Conservation (phyloP, 1,140 invertebrate genomes). For the Drosophila aff. region DNA sequence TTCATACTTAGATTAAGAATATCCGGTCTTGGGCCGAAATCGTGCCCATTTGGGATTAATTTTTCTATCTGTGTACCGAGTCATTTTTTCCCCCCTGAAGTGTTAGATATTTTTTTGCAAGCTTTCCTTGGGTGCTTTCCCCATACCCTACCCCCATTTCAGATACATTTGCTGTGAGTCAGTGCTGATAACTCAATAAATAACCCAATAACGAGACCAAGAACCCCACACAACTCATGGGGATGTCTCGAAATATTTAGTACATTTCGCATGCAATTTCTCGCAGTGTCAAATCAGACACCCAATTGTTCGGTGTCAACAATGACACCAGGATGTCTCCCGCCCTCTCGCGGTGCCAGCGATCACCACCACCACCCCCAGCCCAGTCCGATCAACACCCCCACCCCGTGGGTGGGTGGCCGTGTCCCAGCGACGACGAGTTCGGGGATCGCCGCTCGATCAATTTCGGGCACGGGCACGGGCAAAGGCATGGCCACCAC, state of each 20-base stretch:
- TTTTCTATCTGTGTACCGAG: too few relatives aligned
- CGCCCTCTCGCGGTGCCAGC: background rate
- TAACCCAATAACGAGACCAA: background rate
- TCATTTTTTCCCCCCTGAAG: background rate
- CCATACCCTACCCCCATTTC: background rate
- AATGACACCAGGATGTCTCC: conserved; percentile 6
- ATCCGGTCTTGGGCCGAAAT: too few relatives aligned
- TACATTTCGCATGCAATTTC: background rate
- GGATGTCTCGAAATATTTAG: conserved; percentile 1
- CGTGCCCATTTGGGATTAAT: too few relatives aligned
- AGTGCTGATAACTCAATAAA: background rate
- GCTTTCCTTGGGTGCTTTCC: background rate
- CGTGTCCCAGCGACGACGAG: conserved; percentile 13
- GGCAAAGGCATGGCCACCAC: conserved; percentile 4
- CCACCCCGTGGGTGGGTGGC: conserved; percentile 1
- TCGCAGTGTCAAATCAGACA: conserved; percentile 4
- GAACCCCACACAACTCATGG: background rate
- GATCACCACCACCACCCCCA: background rate
- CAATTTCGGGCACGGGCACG: conserved; percentile 7
- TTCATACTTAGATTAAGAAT: too few relatives aligned
- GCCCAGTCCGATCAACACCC: background rate
- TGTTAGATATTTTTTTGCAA: background rate
- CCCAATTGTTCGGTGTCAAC: conserved; percentile 15
- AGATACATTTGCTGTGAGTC: background rate
- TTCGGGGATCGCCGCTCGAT: conserved; percentile 3